Percentiles rank a stretch among this genome's conserved stretches.
phyloP scores from a whole-genome alignment of 2,113 vertebrate genomes.

The Pangasianodon gigas region DNA sequence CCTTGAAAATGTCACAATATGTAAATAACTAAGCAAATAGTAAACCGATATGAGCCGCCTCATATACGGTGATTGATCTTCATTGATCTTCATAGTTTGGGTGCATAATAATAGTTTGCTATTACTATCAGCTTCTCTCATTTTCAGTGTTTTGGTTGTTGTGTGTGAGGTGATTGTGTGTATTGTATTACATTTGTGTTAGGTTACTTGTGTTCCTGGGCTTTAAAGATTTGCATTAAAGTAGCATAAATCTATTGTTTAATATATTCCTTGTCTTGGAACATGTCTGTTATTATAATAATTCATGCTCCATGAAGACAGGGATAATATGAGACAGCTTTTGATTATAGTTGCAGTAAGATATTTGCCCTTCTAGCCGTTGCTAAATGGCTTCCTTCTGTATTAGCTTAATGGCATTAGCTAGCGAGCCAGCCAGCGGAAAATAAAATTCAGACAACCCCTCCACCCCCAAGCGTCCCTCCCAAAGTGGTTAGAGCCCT shows the following conservation, averaged over 20 bases:
- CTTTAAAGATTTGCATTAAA: not conserved
- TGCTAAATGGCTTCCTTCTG: not conserved
- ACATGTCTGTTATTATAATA: not conserved
- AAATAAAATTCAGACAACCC: not conserved
- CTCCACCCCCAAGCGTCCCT: not conserved
- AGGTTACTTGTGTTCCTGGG: not conserved
- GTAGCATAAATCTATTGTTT: not conserved
- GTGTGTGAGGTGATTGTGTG: not conserved
- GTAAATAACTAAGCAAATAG: not conserved
- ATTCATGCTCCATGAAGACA: not conserved
- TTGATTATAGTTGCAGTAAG: not conserved
- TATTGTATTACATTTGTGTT: not conserved
- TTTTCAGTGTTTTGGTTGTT: not conserved
- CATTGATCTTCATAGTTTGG: not conserved
- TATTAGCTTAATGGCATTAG: not conserved
- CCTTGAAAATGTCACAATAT: not conserved
- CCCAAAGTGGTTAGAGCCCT: not conserved
- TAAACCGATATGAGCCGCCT: not conserved
- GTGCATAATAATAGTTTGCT: not conserved
- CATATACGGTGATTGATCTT: not conserved
- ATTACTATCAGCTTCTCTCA: not conserved
- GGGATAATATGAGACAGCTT: not conserved
- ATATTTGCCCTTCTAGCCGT: not conserved
- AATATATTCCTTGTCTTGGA: not conserved
- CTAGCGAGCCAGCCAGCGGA: not conserved